These are phyloP conservation scores for Caprella mutica DNA, from an alignment of 2,888 invertebrate species.

Conservation along the genomic window DNA sequence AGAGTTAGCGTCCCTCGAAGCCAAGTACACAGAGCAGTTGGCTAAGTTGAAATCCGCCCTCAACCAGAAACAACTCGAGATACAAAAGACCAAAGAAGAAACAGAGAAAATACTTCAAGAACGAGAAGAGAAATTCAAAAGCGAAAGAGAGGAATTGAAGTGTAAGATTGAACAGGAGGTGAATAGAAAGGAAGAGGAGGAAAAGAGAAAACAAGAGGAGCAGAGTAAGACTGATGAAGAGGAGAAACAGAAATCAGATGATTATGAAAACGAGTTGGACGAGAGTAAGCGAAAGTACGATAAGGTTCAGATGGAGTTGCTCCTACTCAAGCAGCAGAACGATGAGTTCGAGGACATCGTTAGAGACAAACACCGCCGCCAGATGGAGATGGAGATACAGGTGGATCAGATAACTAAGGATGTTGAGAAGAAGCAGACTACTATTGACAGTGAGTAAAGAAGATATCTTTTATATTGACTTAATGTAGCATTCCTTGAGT, in stretches of 20 bases:
- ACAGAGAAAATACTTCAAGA: conserved; percentile 47
- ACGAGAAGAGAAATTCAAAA: conserved; percentile 14
- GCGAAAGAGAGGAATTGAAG: conserved; percentile 13
- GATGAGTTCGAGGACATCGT: conserved; percentile 8
- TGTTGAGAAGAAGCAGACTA: not conserved
- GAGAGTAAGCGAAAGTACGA: not conserved
- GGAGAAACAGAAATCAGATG: too few relatives aligned
- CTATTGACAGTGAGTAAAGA: conserved; percentile 2
- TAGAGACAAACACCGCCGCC: not conserved
- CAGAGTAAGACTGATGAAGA: not conserved
- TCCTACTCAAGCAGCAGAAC: conserved; percentile 1
- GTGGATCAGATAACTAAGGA: conserved; percentile 1
- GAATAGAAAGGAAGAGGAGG: too few relatives aligned
- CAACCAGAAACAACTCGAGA: conserved; percentile 26
- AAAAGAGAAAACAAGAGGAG: too few relatives aligned
- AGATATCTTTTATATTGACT: too few relatives aligned
- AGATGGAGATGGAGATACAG: conserved; percentile 2
- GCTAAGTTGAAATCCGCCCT: conserved; percentile 21
- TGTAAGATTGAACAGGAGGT: conserved; percentile 6
- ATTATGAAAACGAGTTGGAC: conserved; percentile 2
- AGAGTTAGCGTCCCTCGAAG: conserved; percentile 25
- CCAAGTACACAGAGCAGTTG: conserved; percentile 25
- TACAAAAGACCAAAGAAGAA: conserved; percentile 9
- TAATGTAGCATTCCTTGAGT: too few relatives aligned
- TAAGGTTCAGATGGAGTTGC: conserved; percentile 3